These are phyloP conservation scores for Scaptomyza caliginosa DNA, from an alignment of 2,888 invertebrate genomes.

Conservation along the genomic window DNA sequence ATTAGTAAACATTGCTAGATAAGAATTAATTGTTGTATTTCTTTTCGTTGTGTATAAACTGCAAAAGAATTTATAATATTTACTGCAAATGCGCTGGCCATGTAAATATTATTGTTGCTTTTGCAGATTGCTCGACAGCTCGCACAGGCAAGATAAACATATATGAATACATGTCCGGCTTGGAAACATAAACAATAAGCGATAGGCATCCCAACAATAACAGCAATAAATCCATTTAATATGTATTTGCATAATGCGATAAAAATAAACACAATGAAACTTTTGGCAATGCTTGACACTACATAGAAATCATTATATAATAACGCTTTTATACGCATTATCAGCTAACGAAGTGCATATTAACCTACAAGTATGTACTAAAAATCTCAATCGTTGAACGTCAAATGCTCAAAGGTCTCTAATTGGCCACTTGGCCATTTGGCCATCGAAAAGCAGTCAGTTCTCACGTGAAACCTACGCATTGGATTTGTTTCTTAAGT, in stretches of 20 bases:
- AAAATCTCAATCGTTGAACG: conserved; percentile 15
- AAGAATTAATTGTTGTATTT: too few species aligned
- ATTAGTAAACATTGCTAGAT: too few species aligned
- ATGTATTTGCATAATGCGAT: conserved; percentile 6
- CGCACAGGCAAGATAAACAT: conserved; percentile 53
- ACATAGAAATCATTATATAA: conserved; percentile 8
- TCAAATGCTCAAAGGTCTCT: conserved; percentile 45
- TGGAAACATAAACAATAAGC: conserved; percentile 35
- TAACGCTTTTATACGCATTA: not conserved
- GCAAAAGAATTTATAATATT: too few species aligned
- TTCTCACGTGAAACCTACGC: conserved; percentile 48
- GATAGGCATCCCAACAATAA: conserved; percentile 28
- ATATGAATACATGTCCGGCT: conserved; percentile 30
- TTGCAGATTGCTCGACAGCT: conserved; percentile 45
- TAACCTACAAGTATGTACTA: not conserved
- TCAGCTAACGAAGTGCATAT: conserved; percentile 13
- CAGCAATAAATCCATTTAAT: conserved; percentile 7
- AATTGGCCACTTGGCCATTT: conserved; percentile 37
- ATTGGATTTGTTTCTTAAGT: conserved; percentile 4
- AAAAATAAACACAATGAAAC: conserved; percentile 25
- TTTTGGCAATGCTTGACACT: conserved; percentile 17
- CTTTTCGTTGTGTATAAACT: not conserved
- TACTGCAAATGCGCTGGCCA: conserved; percentile 17
- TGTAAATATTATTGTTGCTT: conserved; percentile 61
- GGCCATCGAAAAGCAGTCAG: conserved; percentile 65